These are phyloP conservation scores for Cheirogaleus medius DNA, from an alignment of 2,113 vertebrate genomes.

Conservation along the genomic window DNA sequence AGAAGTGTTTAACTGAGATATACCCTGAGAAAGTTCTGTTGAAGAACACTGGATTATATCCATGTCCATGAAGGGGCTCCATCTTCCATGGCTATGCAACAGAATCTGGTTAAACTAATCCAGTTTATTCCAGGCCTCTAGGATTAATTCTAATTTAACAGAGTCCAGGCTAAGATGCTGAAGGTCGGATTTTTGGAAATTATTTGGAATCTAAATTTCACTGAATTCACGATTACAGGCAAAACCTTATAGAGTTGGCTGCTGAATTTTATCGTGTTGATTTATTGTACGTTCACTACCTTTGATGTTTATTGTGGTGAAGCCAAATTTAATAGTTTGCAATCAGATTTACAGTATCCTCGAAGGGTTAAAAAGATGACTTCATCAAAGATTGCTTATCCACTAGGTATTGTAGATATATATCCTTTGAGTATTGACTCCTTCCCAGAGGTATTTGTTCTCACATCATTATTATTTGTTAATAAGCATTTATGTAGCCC, in stretches of 20 bases:
- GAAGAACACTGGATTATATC: neutral
- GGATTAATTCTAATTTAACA: neutral
- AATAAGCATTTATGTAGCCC: conserved; percentile 19
- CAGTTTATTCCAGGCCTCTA: neutral
- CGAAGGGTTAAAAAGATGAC: conserved; percentile 30
- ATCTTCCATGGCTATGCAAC: neutral
- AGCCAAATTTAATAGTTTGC: conserved; percentile 25
- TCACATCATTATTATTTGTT: conserved; percentile 40
- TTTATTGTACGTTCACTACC: neutral
- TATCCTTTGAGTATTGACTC: conserved; percentile 15
- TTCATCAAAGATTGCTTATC: conserved; percentile 44
- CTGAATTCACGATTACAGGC: conserved; percentile 2
- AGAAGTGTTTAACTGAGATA: neutral
- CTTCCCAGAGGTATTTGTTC: conserved; percentile 35
- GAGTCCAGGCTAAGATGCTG: neutral
- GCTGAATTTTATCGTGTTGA: neutral
- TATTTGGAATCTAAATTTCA: conserved; percentile 34
- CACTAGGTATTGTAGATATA: neutral
- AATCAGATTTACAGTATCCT: conserved; percentile 27
- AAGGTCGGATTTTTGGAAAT: neutral
- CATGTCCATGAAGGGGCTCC: neutral
- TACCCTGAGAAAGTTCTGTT: neutral
- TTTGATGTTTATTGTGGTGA: conserved; percentile 44
- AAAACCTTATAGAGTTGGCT: neutral
- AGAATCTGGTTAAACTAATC: neutral